Conservation (phyloP, 2,888 invertebrate genomes). For the Heliconius hortense region DNA sequence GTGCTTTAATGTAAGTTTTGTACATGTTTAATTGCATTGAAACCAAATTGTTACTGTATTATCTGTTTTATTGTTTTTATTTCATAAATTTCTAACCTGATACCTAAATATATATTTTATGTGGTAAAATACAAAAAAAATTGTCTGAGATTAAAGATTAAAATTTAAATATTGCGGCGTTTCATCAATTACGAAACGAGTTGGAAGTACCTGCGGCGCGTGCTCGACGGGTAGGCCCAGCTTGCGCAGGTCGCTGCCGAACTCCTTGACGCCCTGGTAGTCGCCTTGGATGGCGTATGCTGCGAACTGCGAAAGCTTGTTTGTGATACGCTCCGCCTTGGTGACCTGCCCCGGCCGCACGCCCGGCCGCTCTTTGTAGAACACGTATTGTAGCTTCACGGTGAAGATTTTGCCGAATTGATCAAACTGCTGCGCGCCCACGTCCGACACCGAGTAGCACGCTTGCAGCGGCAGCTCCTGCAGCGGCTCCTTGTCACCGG, state of each 20-base stretch:
- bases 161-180: too few relatives aligned
- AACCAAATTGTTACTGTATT: too few relatives aligned
- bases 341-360: conserved; percentile 95
- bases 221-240: conserved; percentile 98
- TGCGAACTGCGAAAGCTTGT: conserved; percentile 95
- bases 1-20: too few relatives aligned
- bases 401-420: conserved; percentile 99
- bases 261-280: conserved; percentile 96
- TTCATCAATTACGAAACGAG: too few relatives aligned
- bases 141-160: too few relatives aligned
- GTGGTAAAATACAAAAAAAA: background rate
- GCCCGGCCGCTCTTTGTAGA: conserved; percentile 98
- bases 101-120: background rate
- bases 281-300: conserved; percentile 96
- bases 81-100: too few relatives aligned
- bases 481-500: conserved; percentile 94
- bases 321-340: conserved; percentile 95
- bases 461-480: conserved; percentile 97
- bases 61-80: too few relatives aligned
- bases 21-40: too few relatives aligned
- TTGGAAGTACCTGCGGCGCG: conserved; percentile 89
- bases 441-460: conserved; percentile 97
- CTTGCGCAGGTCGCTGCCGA: conserved; percentile 95
- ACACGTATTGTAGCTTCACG: conserved; percentile 97
- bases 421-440: conserved; percentile 98